Base-by-base conservation (phyloP, 2,888 invertebrate genomes). In the Netelia virgata region DNA sequence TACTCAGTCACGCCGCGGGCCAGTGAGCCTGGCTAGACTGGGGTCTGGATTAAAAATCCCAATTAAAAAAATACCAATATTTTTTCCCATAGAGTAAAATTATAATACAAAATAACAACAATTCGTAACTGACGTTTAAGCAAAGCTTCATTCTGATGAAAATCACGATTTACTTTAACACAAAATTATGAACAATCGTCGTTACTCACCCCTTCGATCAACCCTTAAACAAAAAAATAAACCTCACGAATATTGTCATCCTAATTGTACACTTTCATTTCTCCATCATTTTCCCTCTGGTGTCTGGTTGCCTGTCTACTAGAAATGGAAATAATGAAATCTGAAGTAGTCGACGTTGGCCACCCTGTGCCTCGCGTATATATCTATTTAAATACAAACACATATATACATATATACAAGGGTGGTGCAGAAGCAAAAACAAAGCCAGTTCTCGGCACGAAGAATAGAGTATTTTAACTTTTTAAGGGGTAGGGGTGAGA, bases 391-490 rank as follows among this genome's bases (percentile, higher is more conserved):
- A 14, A 68, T 20, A 43, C 20, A 47, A n/a, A 47, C 11, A 47
- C 64, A 53, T 20, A 47, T 50, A 41, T 43, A 76, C 28, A 78
- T 47, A 66, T 77, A 82, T 85, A 81, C 47, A 20, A 79, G 72
- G 64, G 61, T 83, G 79, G 78, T 55, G 63, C 47, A 74, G 74
- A 68, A 74, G 63, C 41, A 69, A 73, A 68, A 83, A 79, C 78
- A 74, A 63, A 47, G 74, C 50, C 73, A 55, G 69, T 74, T 82
- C 84, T 82, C 78, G 88, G 90, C 86, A 89, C 88, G 89, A 64
- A 89, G 91, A 89, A 89, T 88, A 89, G 91, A 90, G 90, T 92
- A 92, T 92, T 92, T 92, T 90, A 92, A 92, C 91, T 92, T 92
- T 92, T 90, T 88, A 90, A 90, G 89, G 89, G 90, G 87, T 86